Conservation (phyloP, 2,888 invertebrate species). For the Lathronympha strigana region DNA sequence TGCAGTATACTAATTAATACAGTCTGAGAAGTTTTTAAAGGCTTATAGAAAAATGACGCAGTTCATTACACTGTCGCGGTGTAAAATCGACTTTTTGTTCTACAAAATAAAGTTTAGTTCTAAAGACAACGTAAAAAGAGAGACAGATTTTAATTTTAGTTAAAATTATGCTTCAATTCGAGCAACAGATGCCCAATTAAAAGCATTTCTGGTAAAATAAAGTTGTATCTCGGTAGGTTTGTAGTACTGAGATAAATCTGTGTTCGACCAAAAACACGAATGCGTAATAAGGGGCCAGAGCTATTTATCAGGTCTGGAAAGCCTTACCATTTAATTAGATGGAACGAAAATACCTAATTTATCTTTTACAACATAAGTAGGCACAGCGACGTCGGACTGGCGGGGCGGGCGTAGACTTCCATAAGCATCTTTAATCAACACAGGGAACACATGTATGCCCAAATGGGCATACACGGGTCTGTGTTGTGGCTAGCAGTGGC, state of each 20-base stretch:
- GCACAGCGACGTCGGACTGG: background rate
- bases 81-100: background rate
- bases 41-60: background rate
- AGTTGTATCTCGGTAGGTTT: background rate
- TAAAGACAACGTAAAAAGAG: background rate
- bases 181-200: background rate
- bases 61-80: background rate
- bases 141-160: background rate
- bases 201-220: background rate
- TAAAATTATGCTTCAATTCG: background rate
- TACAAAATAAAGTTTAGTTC: background rate
- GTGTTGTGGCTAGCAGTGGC: no score
- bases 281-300: background rate
- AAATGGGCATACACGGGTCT: no score
- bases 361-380: background rate
- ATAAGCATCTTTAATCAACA: no score
- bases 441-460: no score
- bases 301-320: background rate
- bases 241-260: background rate
- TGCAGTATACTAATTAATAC: background rate
- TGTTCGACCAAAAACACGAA: background rate
- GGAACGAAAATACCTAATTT: background rate
- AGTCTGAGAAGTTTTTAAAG: constrained; percentile 5
- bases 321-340: background rate
- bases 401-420: no score